Evolutionary conservation across 1,140 invertebrate genomes (phyloP).

Genomic region (Mamestra configurata): DNA sequence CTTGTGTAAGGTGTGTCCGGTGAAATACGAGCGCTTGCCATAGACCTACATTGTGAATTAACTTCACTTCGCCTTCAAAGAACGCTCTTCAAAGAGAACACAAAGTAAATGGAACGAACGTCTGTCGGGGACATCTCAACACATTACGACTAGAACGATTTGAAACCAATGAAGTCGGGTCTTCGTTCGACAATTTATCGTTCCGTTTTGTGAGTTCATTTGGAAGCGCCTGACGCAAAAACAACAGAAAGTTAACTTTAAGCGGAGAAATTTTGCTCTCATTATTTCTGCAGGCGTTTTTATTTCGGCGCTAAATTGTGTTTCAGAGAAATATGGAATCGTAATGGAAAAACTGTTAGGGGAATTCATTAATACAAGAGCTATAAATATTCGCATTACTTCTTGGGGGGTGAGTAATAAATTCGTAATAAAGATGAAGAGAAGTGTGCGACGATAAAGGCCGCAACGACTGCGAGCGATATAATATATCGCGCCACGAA

Average conservation of each 20-base stretch:
- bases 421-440: conserved; percentile 73
- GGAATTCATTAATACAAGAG: conserved; percentile 65
- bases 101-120: conserved; percentile 57
- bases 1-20: conserved; percentile 14
- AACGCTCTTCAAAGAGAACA: conserved; percentile 51
- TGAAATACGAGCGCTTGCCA: background rate
- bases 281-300: conserved; percentile 57
- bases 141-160: conserved; percentile 49
- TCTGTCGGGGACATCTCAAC: conserved; percentile 56
- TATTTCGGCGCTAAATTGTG: conserved; percentile 45
- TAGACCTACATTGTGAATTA: conserved; percentile 40
- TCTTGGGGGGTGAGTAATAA: conserved; percentile 68
- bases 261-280: conserved; percentile 9
- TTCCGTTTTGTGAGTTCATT: conserved; percentile 45
- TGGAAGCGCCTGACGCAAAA: conserved; percentile 54
- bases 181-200: conserved; percentile 52
- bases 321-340: conserved; percentile 55
- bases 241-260: conserved; percentile 52
- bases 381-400: conserved; percentile 77
- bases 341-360: conserved; percentile 57
- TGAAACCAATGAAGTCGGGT: conserved; percentile 47
- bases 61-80: conserved; percentile 39
- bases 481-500: conserved; percentile 58
- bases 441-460: conserved; percentile 58
- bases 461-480: conserved; percentile 40